Evolutionary conservation across 1,140 invertebrate genomes (phyloP).

Genomic region (Caenorhabditis latens): DNA sequence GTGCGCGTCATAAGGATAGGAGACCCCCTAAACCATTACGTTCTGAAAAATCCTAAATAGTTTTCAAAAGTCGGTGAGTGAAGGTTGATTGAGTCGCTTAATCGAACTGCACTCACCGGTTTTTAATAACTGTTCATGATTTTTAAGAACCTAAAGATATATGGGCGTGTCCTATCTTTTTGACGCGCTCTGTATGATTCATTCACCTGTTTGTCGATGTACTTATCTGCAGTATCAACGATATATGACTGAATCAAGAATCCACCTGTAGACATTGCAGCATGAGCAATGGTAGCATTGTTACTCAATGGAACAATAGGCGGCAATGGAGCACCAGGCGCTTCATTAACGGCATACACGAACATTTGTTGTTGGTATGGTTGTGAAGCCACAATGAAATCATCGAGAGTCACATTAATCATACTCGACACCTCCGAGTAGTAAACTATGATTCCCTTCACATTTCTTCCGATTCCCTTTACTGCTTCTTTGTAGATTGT

Average conservation of each 20-base stretch:
- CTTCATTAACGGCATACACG: not conserved
- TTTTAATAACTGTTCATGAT: too few relatives aligned
- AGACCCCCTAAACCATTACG: too few relatives aligned
- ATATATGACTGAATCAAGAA: not conserved
- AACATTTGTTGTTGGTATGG: conserved; percentile 6
- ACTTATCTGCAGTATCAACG: not conserved
- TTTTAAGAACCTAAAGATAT: too few relatives aligned
- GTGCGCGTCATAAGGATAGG: too few relatives aligned
- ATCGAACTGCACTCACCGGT: too few relatives aligned
- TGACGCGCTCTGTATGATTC: not conserved
- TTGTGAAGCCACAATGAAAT: conserved; percentile 10
- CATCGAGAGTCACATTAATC: conserved; percentile 7
- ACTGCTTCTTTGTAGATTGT: not conserved
- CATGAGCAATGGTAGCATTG: not conserved
- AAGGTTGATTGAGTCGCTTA: too few relatives aligned
- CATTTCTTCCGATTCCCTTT: not conserved
- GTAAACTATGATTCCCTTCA: conserved; percentile 10
- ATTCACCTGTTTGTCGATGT: not conserved
- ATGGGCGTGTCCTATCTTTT: not conserved
- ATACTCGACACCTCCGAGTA: not conserved
- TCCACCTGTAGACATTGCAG: conserved; percentile 12
- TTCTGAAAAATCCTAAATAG: too few relatives aligned
- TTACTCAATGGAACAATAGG: not conserved
- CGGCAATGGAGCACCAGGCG: too few relatives aligned
- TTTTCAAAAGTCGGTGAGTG: too few relatives aligned